These are phyloP conservation scores for Larimichthys crocea DNA, from an alignment of 2,113 vertebrate genomes.

Conservation along the genomic window DNA sequence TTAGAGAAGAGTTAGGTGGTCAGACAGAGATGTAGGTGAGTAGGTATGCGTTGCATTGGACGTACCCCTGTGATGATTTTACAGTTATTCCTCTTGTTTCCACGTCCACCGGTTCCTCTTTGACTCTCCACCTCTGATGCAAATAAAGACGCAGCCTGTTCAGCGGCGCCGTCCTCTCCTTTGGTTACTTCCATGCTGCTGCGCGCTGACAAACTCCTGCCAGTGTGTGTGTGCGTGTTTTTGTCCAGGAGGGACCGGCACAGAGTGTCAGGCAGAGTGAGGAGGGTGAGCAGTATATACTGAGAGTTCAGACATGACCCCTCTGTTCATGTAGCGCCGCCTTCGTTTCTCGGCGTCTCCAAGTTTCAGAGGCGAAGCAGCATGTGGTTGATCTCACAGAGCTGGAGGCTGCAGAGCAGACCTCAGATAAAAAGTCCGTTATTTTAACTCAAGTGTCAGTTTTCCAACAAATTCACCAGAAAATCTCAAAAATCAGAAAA, in stretches of 20 bases:
- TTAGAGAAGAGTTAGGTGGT: not conserved
- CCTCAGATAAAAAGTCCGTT: not conserved
- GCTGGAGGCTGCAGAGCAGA: not conserved
- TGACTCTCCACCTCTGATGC: conserved; percentile 66
- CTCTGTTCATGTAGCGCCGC: conserved; percentile 55
- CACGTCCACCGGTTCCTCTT: not conserved
- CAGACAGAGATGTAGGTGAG: not conserved
- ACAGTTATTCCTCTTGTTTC: conserved; percentile 51
- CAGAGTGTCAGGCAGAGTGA: not conserved
- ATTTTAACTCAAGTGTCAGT: not conserved
- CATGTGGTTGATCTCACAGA: conserved; percentile 2
- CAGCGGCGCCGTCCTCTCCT: conserved; percentile 58
- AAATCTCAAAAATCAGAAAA: not conserved
- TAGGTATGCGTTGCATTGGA: not conserved
- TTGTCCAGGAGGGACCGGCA: conserved; percentile 16
- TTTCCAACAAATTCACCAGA: not conserved
- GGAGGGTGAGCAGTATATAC: not conserved
- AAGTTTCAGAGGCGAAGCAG: not conserved
- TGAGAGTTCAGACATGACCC: not conserved
- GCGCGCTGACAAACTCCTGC: too few relatives aligned
- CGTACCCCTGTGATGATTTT: conserved; percentile 78
- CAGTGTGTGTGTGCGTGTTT: too few relatives aligned
- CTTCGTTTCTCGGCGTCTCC: conserved; percentile 60
- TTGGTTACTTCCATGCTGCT: conserved; percentile 74
- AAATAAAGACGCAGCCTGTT: conserved; percentile 69